These are phyloP conservation scores for Gasterosteus aculeatus DNA, from an alignment of 2,113 vertebrate species.

Conservation along the genomic window DNA sequence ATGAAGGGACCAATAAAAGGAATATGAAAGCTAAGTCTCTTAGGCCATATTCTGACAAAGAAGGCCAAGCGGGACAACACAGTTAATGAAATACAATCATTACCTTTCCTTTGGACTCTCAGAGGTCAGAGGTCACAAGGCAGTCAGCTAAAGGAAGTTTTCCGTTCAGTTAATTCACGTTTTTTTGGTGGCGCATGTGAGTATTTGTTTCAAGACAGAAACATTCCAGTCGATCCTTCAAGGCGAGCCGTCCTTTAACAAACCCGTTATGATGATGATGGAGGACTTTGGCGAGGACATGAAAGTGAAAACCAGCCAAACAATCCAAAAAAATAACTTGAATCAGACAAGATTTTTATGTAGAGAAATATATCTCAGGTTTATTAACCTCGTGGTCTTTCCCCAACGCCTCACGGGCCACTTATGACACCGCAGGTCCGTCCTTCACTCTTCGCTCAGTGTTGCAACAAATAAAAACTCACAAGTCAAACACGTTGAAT, in stretches of 20 bases:
- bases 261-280: neutral
- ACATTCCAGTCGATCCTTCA: neutral
- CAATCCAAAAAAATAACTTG: neutral
- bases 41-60: neutral
- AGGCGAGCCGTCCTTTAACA: neutral
- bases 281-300: neutral
- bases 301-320: neutral
- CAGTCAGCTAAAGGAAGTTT: too few relatives aligned
- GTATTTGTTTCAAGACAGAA: too few relatives aligned
- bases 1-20: neutral
- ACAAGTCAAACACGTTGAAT: conserved; percentile 9
- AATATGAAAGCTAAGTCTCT: neutral
- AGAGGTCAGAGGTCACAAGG: neutral
- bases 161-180: too few relatives aligned
- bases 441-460: conserved; percentile 37
- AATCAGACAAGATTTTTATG: conserved; percentile 43
- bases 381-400: conserved; percentile 56
- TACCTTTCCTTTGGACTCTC: neutral
- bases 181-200: too few relatives aligned
- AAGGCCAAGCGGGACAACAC: neutral
- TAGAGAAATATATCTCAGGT: conserved; percentile 79
- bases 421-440: conserved; percentile 76
- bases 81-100: neutral
- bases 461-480: conserved; percentile 25
- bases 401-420: conserved; percentile 50